Conservation (phyloP, 2,888 invertebrate species). For the Zygaena filipendulae region DNA sequence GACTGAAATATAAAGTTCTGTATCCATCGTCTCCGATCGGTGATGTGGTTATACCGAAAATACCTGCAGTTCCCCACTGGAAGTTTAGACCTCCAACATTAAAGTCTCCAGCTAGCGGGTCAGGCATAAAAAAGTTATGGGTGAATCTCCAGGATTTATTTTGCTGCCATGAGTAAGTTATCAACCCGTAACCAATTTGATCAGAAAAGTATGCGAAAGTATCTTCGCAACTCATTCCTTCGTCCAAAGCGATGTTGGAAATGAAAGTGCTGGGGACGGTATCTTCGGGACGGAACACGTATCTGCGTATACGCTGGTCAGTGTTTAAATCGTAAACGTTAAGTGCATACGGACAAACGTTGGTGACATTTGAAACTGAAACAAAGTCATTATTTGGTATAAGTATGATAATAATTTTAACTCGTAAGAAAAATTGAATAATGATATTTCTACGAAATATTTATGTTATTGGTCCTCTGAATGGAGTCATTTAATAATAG, state of each 20-base stretch:
- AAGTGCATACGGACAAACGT: constrained; percentile 82
- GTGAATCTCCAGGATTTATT: constrained; percentile 84
- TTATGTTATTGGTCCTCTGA: too few relatives aligned
- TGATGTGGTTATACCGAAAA: constrained; percentile 81
- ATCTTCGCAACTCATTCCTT: constrained; percentile 79
- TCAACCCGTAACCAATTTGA: constrained; percentile 83
- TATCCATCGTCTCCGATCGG: constrained; percentile 74
- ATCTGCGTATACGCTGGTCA: constrained; percentile 75
- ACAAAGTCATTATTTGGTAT: too few relatives aligned
- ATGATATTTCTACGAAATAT: too few relatives aligned
- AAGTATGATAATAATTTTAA: not conserved
- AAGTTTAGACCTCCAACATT: constrained; percentile 84
- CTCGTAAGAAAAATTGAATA: too few relatives aligned
- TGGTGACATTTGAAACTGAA: constrained; percentile 65
- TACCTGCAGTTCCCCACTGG: constrained; percentile 86
- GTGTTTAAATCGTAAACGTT: constrained; percentile 82
- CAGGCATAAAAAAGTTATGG: constrained; percentile 84
- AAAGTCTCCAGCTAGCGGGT: constrained; percentile 82
- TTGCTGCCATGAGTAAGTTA: constrained; percentile 80
- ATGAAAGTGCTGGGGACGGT: constrained; percentile 83
- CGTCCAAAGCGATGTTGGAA: constrained; percentile 87
- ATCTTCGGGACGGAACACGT: constrained; percentile 76
- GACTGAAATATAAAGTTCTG: constrained; percentile 81
- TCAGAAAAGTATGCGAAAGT: constrained; percentile 84
- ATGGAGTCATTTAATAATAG: too few relatives aligned